phyloP scores from a whole-genome alignment of 2,113 vertebrate genomes.

The Amblyopsis rosae region DNA sequence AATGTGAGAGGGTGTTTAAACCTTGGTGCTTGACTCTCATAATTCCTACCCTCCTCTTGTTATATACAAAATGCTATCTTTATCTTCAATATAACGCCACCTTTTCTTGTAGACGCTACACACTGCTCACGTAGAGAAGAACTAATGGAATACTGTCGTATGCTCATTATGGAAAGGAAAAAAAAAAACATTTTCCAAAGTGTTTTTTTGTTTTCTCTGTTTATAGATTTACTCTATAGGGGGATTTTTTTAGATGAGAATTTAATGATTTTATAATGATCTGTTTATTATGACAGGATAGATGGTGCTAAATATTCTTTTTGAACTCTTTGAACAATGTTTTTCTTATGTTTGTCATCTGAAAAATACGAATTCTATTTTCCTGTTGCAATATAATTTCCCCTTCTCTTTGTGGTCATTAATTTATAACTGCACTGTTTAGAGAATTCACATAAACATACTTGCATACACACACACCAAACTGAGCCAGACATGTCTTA shows the following conservation, averaged over 20 bases:
- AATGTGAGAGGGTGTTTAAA: conserved; percentile 40
- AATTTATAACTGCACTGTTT: conserved; percentile 85
- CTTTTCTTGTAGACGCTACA: conserved; percentile 72
- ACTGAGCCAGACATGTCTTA: conserved; percentile 86
- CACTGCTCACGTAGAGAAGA: conserved; percentile 70
- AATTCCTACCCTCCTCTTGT: conserved; percentile 49
- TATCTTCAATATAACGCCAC: conserved; percentile 72
- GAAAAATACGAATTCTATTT: conserved; percentile 78
- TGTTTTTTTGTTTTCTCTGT: conserved; percentile 34
- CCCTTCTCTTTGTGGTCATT: conserved; percentile 76
- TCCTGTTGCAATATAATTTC: conserved; percentile 80
- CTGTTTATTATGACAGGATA: conserved; percentile 71
- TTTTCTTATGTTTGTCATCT: conserved; percentile 49
- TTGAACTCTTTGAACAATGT: conserved; percentile 47
- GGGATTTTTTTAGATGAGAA: conserved; percentile 64
- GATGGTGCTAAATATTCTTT: conserved; percentile 80
- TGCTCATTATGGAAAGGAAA: conserved; percentile 38
- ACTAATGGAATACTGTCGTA: conserved; percentile 71
- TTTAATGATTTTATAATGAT: conserved; percentile 67
- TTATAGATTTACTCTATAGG: conserved; percentile 52
- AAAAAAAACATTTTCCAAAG: conserved; percentile 56
- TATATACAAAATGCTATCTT: conserved; percentile 74
- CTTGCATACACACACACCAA: conserved; percentile 76
- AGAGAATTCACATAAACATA: conserved; percentile 75
- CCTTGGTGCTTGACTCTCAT: conserved; percentile 68